These are phyloP conservation scores for Torymus auratus DNA, from an alignment of 2,888 invertebrate species.

Conservation along the genomic window DNA sequence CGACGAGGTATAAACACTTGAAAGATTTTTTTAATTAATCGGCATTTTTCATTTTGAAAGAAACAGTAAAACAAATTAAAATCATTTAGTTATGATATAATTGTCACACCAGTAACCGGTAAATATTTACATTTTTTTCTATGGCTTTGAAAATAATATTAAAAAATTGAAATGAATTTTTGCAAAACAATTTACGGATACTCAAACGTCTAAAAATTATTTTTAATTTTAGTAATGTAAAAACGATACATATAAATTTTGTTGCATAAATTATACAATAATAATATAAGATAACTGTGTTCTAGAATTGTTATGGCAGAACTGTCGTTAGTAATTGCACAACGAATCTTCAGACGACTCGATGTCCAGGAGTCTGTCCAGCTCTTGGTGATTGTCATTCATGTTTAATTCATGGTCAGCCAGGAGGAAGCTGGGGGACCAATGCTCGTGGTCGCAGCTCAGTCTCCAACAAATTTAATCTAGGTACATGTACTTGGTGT, in stretches of 20 bases:
- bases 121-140: no score
- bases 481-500: slow-evolving; percentile 93
- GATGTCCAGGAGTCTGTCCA: slow-evolving; percentile 93
- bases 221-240: no score
- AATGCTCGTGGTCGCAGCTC: slow-evolving; percentile 77
- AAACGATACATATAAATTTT: no score
- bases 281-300: no score
- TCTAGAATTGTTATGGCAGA: slow-evolving; percentile 84
- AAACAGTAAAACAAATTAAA: no score
- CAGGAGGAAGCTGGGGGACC: slow-evolving; percentile 77
- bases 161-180: background rate
- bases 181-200: background rate
- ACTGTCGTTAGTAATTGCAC: slow-evolving; percentile 93
- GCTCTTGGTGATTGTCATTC: slow-evolving; percentile 93
- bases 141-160: background rate
- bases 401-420: slow-evolving; percentile 88
- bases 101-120: no score
- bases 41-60: no score
- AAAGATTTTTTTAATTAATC: no score
- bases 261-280: no score
- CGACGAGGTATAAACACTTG: slow-evolving; percentile 79
- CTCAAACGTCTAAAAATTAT: background rate
- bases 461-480: slow-evolving; percentile 86
- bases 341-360: slow-evolving; percentile 91
- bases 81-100: no score